phyloP scores from a whole-genome alignment of 2,113 vertebrate species.

The Ceratotherium simum region DNA sequence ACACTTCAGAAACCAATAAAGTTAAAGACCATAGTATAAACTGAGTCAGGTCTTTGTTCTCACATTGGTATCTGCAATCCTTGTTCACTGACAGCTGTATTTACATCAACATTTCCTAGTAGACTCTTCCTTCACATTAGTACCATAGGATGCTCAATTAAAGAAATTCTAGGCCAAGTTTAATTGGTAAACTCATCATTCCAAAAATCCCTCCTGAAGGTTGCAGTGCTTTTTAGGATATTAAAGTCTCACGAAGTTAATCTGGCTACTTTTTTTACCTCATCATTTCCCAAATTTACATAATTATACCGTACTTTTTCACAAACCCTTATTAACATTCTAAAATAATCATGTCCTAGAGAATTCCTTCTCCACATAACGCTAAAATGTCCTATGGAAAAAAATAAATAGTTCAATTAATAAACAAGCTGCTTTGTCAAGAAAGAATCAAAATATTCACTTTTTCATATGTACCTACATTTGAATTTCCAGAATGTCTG shows the following conservation, averaged over 20 bases:
- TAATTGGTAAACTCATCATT: neutral
- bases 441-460: neutral
- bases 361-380: neutral
- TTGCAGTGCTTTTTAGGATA: neutral
- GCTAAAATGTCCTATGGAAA: neutral
- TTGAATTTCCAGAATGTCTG: neutral
- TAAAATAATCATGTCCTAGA: neutral
- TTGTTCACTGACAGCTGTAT: neutral
- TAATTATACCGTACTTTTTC: neutral
- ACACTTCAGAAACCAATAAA: neutral
- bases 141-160: neutral
- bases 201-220: neutral
- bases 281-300: neutral
- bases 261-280: neutral
- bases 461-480: neutral
- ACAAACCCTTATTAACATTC: neutral
- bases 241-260: neutral
- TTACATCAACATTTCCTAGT: neutral
- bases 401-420: neutral
- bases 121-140: neutral
- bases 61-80: neutral
- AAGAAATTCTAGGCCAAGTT: neutral
- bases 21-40: neutral
- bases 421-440: neutral
- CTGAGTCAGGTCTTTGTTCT: neutral